Evolutionary conservation across 2,888 invertebrate genomes (phyloP).

Genomic region (Volucella inflata): DNA sequence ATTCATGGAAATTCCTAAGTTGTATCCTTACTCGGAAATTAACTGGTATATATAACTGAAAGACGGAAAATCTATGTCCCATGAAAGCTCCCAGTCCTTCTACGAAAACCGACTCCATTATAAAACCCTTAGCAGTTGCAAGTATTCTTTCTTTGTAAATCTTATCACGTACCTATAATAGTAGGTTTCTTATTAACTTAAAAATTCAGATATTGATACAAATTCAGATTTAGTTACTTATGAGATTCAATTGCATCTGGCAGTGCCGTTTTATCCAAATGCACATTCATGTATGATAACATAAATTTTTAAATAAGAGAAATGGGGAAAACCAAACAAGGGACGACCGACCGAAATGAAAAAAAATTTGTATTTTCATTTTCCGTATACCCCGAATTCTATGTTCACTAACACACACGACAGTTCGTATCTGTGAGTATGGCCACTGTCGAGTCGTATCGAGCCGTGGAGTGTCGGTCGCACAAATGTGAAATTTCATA

Average conservation of each 20-base stretch:
- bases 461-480: constrained; percentile 7
- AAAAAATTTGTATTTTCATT: constrained; percentile 57
- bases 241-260: constrained; percentile 21
- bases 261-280: constrained; percentile 36
- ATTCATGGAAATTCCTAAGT: too few relatives aligned
- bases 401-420: constrained; percentile 41
- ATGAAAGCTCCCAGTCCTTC: too few relatives aligned
- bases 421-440: too few relatives aligned
- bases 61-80: too few relatives aligned
- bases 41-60: too few relatives aligned
- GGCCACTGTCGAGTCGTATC: not conserved
- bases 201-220: not conserved
- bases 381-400: constrained; percentile 68
- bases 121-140: too few relatives aligned
- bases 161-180: too few relatives aligned
- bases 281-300: constrained; percentile 42
- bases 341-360: constrained; percentile 1
- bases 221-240: not conserved
- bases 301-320: constrained; percentile 57
- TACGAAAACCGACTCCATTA: too few relatives aligned
- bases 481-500: constrained; percentile 23
- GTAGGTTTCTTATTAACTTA: too few relatives aligned
- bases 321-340: constrained; percentile 51
- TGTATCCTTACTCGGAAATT: too few relatives aligned
- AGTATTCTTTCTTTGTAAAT: too few relatives aligned